Percentiles rank a stretch among this genome's conserved stretches.
phyloP scores from a whole-genome alignment of 2,888 invertebrate species.

The Scaptomyza cyrtandrae region DNA sequence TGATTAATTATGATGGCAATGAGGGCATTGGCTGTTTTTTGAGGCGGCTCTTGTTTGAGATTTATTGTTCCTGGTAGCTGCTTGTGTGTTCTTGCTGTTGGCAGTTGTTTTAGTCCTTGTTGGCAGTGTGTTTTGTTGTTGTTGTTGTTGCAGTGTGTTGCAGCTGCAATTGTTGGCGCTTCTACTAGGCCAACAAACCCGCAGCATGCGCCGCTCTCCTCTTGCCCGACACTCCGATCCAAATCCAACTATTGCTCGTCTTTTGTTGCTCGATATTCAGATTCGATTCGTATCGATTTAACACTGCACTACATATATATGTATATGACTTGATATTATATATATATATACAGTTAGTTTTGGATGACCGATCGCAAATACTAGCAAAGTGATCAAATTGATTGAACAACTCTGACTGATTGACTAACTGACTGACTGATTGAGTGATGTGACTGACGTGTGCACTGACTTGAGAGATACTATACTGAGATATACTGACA shows the following conservation, averaged over 20 bases:
- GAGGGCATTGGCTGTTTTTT: constrained; percentile 75
- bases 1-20: constrained; percentile 76
- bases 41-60: constrained; percentile 51
- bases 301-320: constrained; percentile 56
- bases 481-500: constrained; percentile 27
- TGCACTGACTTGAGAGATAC: constrained; percentile 54
- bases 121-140: neutral
- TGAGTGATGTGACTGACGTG: constrained; percentile 50
- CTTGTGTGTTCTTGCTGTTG: constrained; percentile 12
- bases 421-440: constrained; percentile 40
- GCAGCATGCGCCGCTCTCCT: constrained; percentile 65
- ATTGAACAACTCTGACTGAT: constrained; percentile 29
- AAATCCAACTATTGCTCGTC: constrained; percentile 35
- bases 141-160: constrained; percentile 30
- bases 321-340: constrained; percentile 21
- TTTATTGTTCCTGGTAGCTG: constrained; percentile 37
- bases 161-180: constrained; percentile 29
- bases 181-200: constrained; percentile 52
- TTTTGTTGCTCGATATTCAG: constrained; percentile 20
- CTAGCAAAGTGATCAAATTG: constrained; percentile 34
- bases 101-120: constrained; percentile 1
- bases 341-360: constrained; percentile 45
- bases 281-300: constrained; percentile 19
- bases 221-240: constrained; percentile 12
- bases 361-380: constrained; percentile 31